These are phyloP conservation scores for Bufo bufo DNA, from an alignment of 2,113 vertebrate genomes.

Conservation along the genomic window DNA sequence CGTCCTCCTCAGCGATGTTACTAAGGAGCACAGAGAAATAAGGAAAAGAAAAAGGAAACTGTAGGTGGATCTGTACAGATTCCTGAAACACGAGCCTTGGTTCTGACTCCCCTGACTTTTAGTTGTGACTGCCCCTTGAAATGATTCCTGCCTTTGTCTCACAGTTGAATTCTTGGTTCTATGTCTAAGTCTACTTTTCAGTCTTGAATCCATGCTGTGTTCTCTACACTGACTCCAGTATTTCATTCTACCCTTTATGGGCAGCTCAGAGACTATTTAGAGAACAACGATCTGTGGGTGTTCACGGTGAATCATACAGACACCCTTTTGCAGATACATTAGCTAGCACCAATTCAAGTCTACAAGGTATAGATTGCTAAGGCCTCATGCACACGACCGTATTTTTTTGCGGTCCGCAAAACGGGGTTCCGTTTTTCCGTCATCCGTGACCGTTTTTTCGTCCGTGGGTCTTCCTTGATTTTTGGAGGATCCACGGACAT, in stretches of 20 bases:
- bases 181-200: neutral
- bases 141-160: neutral
- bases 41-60: too few relatives aligned
- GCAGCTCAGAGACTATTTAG: neutral
- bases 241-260: neutral
- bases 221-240: neutral
- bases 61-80: too few relatives aligned
- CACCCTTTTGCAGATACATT: neutral
- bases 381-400: too few relatives aligned
- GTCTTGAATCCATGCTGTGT: neutral
- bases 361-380: too few relatives aligned
- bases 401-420: too few relatives aligned
- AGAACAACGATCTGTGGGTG: neutral
- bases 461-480: too few relatives aligned
- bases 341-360: neutral
- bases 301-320: neutral
- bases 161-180: too few relatives aligned
- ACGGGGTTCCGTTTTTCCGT: too few relatives aligned
- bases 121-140: neutral
- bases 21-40: too few relatives aligned
- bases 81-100: neutral
- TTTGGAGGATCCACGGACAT: too few relatives aligned
- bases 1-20: too few relatives aligned
- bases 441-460: too few relatives aligned
- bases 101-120: neutral